Conservation (phyloP, 2,113 vertebrate genomes). For the Lophura nycthemera region DNA sequence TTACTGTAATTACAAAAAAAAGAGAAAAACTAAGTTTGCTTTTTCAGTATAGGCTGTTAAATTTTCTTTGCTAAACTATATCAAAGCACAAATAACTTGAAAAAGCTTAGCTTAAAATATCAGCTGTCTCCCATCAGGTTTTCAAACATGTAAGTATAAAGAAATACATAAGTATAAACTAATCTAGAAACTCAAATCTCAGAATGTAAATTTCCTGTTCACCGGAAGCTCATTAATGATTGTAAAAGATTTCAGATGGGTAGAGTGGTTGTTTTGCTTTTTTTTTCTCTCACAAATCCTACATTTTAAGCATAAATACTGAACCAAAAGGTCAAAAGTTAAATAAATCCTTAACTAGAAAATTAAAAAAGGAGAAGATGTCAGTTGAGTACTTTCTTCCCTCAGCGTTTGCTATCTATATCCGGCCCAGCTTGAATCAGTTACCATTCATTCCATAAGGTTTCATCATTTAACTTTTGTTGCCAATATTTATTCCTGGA, state of each 20-base stretch:
- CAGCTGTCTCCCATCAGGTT: neutral
- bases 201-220: neutral
- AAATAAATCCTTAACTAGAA: neutral
- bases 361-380: neutral
- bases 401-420: constrained; percentile 7
- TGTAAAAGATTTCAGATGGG: neutral
- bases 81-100: neutral
- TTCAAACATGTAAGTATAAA: neutral
- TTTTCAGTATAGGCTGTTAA: neutral
- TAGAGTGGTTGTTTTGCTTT: neutral
- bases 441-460: constrained; percentile 36
- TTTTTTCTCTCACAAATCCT: neutral
- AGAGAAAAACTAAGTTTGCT: neutral
- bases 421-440: constrained; percentile 33
- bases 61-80: neutral
- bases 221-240: neutral
- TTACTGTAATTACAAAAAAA: neutral
- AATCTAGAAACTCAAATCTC: neutral
- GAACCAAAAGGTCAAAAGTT: neutral
- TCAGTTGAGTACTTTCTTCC: neutral
- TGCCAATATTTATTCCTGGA: constrained; percentile 60
- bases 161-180: neutral
- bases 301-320: neutral
- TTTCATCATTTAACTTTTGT: constrained; percentile 56
- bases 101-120: neutral